A percentile compares a stretch with the other conserved stretches of the same genome.
Evolutionary conservation across 2,797 vertebrate genomes (phyloP).

Genomic region (Echiichthys vipera): DNA sequence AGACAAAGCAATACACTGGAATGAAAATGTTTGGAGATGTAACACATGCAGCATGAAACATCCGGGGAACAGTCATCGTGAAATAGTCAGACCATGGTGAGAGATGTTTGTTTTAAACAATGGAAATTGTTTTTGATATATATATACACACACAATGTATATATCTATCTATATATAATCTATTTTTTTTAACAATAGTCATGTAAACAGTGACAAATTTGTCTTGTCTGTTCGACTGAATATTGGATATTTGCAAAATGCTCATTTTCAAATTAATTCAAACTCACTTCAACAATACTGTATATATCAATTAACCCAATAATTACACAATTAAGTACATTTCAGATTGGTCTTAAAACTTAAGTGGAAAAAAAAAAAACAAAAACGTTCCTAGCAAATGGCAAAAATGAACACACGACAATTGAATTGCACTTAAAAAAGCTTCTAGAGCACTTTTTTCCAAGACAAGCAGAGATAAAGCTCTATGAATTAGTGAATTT

Average conservation of each 20-base stretch:
- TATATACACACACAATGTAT: no score
- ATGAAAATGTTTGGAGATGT: slow-evolving; percentile 5
- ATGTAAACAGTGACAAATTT: slow-evolving; percentile 32
- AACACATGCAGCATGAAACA: slow-evolving; percentile 4
- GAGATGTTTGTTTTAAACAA: not conserved
- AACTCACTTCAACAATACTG: not conserved
- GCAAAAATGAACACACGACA: slow-evolving; percentile 32
- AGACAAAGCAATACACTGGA: slow-evolving; percentile 1
- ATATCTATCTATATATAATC: no score
- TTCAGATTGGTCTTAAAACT: slow-evolving; percentile 19
- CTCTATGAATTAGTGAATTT: slow-evolving; percentile 50
- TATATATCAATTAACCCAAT: slow-evolving; percentile 5
- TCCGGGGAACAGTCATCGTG: slow-evolving; percentile 19
- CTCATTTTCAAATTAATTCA: slow-evolving; percentile 9
- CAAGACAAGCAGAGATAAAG: slow-evolving; percentile 38
- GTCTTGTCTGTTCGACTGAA: slow-evolving; percentile 8
- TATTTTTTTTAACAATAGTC: slow-evolving; percentile 17
- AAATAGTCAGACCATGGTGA: slow-evolving; percentile 30
- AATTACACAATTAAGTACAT: slow-evolving; percentile 25
- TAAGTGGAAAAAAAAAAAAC: slow-evolving; percentile 18
- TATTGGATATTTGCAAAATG: not conserved
- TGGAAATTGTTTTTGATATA: not conserved
- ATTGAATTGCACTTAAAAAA: slow-evolving; percentile 50
- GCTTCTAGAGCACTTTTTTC: slow-evolving; percentile 21
- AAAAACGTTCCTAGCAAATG: slow-evolving; percentile 8